Evolutionary conservation across 2,888 invertebrate genomes (phyloP).

Genomic region (Heliothis peltigera): DNA sequence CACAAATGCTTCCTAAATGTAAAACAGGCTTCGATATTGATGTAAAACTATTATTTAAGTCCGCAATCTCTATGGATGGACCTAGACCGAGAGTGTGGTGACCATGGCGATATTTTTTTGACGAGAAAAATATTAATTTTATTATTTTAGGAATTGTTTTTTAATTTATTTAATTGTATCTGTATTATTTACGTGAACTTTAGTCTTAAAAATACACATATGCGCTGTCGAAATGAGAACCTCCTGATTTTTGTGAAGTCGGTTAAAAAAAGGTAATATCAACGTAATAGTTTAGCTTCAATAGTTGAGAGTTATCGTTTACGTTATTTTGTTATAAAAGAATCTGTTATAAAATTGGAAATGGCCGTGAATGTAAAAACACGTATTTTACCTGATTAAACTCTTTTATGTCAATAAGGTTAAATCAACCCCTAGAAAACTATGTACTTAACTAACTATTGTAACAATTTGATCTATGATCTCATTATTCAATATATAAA

Average conservation of each 20-base stretch:
- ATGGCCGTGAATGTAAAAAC: background rate
- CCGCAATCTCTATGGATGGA: background rate
- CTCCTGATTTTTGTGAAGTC: too few species aligned
- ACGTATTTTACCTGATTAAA: slow-evolving; percentile 1
- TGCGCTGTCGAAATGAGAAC: too few species aligned
- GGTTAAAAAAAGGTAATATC: too few species aligned
- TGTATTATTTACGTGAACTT: too few species aligned
- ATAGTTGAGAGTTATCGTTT: background rate
- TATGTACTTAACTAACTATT: too few species aligned
- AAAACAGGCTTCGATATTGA: background rate
- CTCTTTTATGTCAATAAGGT: slow-evolving; percentile 44
- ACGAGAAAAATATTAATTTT: too few species aligned
- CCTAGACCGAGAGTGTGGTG: background rate
- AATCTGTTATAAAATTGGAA: background rate
- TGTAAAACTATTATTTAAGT: background rate
- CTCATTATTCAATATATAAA: background rate
- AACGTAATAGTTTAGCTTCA: too few species aligned
- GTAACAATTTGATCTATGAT: slow-evolving; percentile 19
- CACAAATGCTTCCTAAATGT: background rate
- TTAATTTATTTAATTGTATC: too few species aligned
- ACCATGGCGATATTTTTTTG: slow-evolving; percentile 4
- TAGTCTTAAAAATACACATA: too few species aligned
- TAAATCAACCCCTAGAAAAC: slow-evolving; percentile 47
- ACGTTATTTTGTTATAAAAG: background rate
- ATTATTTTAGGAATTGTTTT: too few species aligned